Conservation (phyloP, 2,113 vertebrate species). For the Marmota monax region DNA sequence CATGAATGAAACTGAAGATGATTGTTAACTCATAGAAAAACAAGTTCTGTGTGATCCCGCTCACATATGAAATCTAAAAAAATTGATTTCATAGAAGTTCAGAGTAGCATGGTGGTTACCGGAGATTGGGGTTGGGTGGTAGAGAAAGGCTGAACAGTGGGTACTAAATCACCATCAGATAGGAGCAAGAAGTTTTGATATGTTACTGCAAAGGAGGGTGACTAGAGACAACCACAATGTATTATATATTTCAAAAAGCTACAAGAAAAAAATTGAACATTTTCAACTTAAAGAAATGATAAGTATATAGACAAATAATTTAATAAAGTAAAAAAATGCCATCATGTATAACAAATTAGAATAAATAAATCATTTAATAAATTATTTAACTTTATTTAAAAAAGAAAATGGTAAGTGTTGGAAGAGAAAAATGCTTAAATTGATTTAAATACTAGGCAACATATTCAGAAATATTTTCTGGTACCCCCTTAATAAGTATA, state of each 20-base stretch:
- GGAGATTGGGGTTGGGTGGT: background rate
- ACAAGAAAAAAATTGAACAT: background rate
- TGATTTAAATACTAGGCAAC: background rate
- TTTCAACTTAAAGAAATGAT: background rate
- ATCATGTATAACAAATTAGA: too few species aligned
- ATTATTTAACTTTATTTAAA: too few species aligned
- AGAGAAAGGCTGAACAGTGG: background rate
- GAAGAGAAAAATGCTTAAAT: background rate
- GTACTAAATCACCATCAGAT: background rate
- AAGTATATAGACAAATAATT: too few species aligned
- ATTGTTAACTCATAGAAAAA: background rate
- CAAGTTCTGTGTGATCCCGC: background rate
- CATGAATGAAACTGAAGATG: background rate
- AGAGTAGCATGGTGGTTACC: background rate
- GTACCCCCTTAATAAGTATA: background rate
- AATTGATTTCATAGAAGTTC: background rate
- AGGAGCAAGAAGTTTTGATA: background rate
- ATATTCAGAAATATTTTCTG: background rate
- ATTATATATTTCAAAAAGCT: background rate
- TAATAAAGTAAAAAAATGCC: too few species aligned
- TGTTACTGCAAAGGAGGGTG: background rate
- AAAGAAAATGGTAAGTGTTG: background rate
- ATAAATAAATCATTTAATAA: too few species aligned
- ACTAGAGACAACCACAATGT: background rate
- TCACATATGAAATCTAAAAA: background rate